Base-by-base conservation (phyloP, 1,140 invertebrate genomes). In the Vanessa tameamea region DNA sequence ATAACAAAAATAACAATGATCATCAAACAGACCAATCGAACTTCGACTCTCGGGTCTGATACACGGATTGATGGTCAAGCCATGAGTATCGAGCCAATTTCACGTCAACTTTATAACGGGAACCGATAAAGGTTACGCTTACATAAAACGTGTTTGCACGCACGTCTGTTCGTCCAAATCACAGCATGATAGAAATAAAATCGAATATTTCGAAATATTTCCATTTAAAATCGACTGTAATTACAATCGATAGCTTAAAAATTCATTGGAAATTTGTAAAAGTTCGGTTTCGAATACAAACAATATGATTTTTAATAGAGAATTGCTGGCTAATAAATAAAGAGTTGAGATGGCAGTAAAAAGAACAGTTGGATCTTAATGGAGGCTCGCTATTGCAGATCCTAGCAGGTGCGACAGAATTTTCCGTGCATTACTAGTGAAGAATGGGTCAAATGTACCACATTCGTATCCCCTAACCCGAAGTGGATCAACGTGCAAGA, bases 121-220 rank as follows among this genome's bases (percentile, higher is more conserved):
- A 79, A 72, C 61, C 64, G 76, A 50, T 78, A 71, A 79, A 84
- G 76, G 76, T 77, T 64, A 76, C 73, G 71, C 64, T 76, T 69
- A 76, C 51, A 76, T 64, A 73, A 82, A 80, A 78, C 77, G 72
- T 76, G 76, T 82, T 78, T 78, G 76, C 77, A 84, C 78, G 86
- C 85, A 82, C 86, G 82, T 79, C 74, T 66, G 23, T 64, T 75
- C 72, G 85, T 87, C 81, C 66, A 65, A 75, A 75, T 79, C 83
- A 69, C 84, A 87, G 83, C 84, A 78, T 77, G 87, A 77, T 75
- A 78, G 74, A 79, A 79, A 82, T 80, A 75, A 82, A 80, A 74
- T 78, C 63, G 51, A 59, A 79, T 53, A 78, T 79, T 81, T 73
- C 77, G 73, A 83, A 77, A 76, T 65, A 67, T 69, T 51, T 51